phyloP scores from a whole-genome alignment of 2,797 vertebrate genomes.

The Sciurus carolinensis region DNA sequence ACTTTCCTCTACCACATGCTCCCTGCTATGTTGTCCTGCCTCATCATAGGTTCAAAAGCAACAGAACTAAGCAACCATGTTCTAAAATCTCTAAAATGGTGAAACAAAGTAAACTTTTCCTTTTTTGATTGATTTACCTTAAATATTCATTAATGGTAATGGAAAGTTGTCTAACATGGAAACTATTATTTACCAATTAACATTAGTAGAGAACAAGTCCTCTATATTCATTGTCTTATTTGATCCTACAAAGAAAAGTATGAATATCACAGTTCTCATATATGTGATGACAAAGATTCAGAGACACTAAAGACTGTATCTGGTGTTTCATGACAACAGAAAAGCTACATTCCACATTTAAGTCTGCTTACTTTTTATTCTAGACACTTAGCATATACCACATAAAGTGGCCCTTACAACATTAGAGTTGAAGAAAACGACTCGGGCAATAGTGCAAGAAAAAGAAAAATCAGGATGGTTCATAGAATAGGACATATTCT shows the following conservation, averaged over 20 bases:
- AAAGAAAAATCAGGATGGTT: background rate
- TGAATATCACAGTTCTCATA: background rate
- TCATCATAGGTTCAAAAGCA: background rate
- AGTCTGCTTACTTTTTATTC: background rate
- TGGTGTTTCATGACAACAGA: background rate
- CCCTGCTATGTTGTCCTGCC: no score
- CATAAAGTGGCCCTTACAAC: background rate
- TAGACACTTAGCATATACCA: background rate
- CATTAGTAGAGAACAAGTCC: background rate
- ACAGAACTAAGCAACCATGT: no score
- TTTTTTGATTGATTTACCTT: background rate
- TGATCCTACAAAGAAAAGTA: background rate
- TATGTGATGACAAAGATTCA: background rate
- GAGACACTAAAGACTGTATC: background rate
- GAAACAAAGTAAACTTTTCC: background rate
- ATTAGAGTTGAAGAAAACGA: background rate
- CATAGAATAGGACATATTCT: background rate
- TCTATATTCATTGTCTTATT: background rate
- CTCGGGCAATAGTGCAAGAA: background rate
- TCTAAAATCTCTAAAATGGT: background rate
- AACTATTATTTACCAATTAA: background rate
- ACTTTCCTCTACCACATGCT: background rate
- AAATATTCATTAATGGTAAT: background rate
- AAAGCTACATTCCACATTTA: background rate
- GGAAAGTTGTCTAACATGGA: background rate